phyloP scores from a whole-genome alignment of 2,113 vertebrate species.

The Ctenodactylus gundi region DNA sequence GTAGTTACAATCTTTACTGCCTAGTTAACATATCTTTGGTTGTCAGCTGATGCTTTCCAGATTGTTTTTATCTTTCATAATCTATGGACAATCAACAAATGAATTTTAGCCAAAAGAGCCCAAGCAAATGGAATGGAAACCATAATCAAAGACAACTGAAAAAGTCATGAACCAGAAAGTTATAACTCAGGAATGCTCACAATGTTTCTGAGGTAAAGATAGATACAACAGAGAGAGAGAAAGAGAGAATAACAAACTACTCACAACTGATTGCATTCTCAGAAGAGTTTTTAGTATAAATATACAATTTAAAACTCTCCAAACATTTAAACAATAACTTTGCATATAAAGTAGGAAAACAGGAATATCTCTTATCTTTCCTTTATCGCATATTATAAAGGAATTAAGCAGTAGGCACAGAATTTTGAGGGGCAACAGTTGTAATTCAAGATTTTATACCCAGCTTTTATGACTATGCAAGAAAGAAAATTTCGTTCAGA shows the following conservation, averaged over 20 bases:
- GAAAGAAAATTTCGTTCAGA: not conserved
- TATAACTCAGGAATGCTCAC: not conserved
- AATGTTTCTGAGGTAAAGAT: not conserved
- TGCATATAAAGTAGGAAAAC: not conserved
- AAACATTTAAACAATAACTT: not conserved
- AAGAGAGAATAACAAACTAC: not conserved
- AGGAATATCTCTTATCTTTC: not conserved
- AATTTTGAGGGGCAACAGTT: not conserved
- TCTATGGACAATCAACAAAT: not conserved
- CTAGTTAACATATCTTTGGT: not conserved
- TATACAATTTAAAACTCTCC: not conserved
- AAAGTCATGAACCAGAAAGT: not conserved
- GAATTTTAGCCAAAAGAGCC: not conserved
- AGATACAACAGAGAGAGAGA: not conserved
- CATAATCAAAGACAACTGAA: conserved; percentile 9
- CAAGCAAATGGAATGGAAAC: conserved; percentile 7
- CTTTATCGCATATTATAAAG: not conserved
- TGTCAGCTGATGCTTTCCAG: not conserved
- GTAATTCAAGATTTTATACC: not conserved
- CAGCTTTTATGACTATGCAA: not conserved
- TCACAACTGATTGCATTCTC: not conserved
- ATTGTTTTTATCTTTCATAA: not conserved
- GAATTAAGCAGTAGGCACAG: not conserved
- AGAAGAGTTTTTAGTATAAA: not conserved
- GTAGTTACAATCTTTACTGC: not conserved